Conservation (phyloP, 2,888 invertebrate genomes). For the Flexamia atlantica region DNA sequence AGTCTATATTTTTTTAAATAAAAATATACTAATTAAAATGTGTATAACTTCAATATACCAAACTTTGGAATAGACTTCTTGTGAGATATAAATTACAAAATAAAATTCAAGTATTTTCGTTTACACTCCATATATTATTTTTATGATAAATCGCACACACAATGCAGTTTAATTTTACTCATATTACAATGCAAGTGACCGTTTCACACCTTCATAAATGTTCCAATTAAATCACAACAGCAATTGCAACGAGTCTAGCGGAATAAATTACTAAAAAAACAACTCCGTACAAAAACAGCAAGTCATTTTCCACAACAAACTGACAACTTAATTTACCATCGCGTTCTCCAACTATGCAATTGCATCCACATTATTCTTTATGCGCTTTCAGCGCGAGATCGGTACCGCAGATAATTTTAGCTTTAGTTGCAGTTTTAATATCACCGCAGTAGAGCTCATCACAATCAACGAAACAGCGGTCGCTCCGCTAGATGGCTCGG, state of each 20-base stretch:
- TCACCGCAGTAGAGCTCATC: not conserved
- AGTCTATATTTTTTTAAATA: no score
- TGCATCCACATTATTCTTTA: constrained; percentile 4
- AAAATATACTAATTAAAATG: no score
- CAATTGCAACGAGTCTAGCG: not conserved
- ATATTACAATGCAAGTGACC: no score
- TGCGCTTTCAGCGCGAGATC: constrained; percentile 32
- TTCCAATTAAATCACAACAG: not conserved
- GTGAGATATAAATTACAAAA: no score
- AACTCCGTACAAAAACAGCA: not conserved
- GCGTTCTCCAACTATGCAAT: constrained; percentile 2
- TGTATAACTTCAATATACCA: no score
- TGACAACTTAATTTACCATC: constrained; percentile 31
- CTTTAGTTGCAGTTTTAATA: not conserved
- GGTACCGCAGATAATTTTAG: constrained; percentile 28
- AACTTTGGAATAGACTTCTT: no score
- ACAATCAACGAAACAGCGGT: constrained; percentile 49
- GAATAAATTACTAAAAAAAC: not conserved
- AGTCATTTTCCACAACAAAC: not conserved
- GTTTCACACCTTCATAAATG: no score
- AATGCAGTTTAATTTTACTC: no score
- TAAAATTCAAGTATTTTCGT: no score
- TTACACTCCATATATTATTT: no score
- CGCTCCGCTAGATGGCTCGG: constrained; percentile 15
- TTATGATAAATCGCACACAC: no score